Conservation (phyloP, 2,888 invertebrate genomes). For the Seladonia tumulorum region DNA sequence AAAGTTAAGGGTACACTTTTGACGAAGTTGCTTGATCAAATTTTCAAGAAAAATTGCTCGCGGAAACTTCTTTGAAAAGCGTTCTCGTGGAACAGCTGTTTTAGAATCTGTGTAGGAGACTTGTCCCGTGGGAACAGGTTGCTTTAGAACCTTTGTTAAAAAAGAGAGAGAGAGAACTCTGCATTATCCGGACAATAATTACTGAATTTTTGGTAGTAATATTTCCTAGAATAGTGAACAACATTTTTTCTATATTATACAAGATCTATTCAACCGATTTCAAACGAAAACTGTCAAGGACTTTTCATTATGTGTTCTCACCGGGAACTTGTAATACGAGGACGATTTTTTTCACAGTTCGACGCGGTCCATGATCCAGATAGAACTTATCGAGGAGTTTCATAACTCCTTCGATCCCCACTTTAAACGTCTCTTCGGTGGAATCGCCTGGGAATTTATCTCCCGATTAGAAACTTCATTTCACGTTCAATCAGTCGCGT, state of each 20-base stretch:
- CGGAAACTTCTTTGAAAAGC: not conserved
- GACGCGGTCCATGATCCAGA: not conserved
- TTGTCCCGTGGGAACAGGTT: not conserved
- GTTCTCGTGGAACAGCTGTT: not conserved
- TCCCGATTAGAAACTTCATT: not conserved
- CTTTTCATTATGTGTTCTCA: no score
- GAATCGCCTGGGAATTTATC: not conserved
- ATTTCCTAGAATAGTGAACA: not conserved
- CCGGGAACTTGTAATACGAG: not conserved
- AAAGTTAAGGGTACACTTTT: not conserved
- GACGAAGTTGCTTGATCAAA: not conserved
- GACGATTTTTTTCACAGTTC: not conserved
- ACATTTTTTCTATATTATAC: not conserved
- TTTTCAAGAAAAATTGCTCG: not conserved
- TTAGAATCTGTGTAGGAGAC: not conserved
- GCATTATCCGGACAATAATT: not conserved
- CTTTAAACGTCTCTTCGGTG: not conserved
- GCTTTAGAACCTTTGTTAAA: not conserved
- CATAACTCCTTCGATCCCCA: not conserved
- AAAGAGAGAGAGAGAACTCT: not conserved
- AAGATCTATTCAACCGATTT: not conserved
- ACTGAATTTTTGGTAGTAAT: no score
- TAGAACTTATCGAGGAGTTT: not conserved
- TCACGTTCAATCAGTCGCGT: not conserved
- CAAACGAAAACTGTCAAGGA: not conserved